Conservation (phyloP, 2,113 vertebrate species). For the Eolophus roseicapilla region DNA sequence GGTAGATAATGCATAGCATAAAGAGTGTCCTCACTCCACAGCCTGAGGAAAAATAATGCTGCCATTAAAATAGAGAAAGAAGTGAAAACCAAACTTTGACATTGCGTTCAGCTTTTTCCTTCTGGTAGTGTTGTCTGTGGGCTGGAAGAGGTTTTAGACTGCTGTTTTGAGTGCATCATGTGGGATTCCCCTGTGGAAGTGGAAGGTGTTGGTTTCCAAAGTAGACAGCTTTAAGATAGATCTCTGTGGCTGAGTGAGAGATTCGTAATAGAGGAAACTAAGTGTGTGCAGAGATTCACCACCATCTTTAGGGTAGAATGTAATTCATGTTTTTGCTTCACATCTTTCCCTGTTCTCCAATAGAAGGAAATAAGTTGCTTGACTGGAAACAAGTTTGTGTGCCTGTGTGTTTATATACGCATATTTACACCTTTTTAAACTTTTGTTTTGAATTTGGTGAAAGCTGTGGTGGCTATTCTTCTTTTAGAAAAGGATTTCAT, state of each 20-base stretch:
- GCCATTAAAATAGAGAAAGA: neutral
- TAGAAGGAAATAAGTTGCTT: neutral
- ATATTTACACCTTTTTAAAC: neutral
- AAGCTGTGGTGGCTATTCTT: neutral
- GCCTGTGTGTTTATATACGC: neutral
- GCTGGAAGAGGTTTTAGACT: neutral
- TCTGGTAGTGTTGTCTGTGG: neutral
- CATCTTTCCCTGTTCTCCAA: neutral
- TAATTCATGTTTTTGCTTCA: neutral
- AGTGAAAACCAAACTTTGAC: neutral
- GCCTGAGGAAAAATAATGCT: neutral
- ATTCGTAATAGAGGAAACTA: neutral
- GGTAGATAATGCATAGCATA: neutral
- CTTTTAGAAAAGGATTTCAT: neutral
- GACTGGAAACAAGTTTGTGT: neutral
- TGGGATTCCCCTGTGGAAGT: neutral
- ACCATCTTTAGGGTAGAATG: neutral
- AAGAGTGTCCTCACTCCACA: neutral
- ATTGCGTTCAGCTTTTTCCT: neutral
- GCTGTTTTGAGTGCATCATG: neutral
- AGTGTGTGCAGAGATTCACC: neutral
- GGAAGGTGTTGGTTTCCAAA: neutral
- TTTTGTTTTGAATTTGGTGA: neutral
- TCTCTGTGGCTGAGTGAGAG: neutral
- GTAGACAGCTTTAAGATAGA: neutral